Evolutionary conservation across 2,888 invertebrate species (phyloP).

Genomic region (Drosophila robusta): DNA sequence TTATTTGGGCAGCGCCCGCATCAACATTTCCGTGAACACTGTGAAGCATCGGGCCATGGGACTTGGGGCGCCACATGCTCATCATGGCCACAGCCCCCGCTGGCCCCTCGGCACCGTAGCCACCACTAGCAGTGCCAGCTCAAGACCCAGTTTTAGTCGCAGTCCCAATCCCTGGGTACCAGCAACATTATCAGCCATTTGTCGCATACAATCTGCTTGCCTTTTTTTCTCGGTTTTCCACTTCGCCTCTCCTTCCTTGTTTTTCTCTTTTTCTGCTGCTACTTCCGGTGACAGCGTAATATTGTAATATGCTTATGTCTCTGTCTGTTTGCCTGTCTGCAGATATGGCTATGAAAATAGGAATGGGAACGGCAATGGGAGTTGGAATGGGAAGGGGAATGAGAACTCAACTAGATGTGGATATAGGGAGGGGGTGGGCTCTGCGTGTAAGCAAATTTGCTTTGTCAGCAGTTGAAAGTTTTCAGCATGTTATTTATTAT

Average conservation of each 20-base stretch:
- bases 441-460: slow-evolving; percentile 62
- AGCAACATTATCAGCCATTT: slow-evolving; percentile 81
- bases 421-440: background rate
- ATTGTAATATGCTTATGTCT: slow-evolving; percentile 82
- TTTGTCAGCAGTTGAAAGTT: slow-evolving; percentile 78
- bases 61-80: slow-evolving; percentile 16
- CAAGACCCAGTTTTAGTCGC: slow-evolving; percentile 21
- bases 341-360: slow-evolving; percentile 55
- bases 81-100: slow-evolving; percentile 8
- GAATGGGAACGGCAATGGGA: slow-evolving; percentile 25
- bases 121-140: background rate
- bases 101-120: background rate
- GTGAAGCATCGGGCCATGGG: background rate
- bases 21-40: slow-evolving; percentile 29
- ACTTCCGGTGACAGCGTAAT: slow-evolving; percentile 82
- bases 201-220: slow-evolving; percentile 80
- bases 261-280: slow-evolving; percentile 39
- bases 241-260: slow-evolving; percentile 18
- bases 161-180: slow-evolving; percentile 45
- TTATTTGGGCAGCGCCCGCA: slow-evolving; percentile 68
- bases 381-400: slow-evolving; percentile 36
- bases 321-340: slow-evolving; percentile 66
- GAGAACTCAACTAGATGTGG: slow-evolving; percentile 31
- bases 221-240: slow-evolving; percentile 48
- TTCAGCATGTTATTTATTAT: slow-evolving; percentile 79